Base-by-base conservation (phyloP, 2,113 vertebrate species). In the Hyperopisus bebe region DNA sequence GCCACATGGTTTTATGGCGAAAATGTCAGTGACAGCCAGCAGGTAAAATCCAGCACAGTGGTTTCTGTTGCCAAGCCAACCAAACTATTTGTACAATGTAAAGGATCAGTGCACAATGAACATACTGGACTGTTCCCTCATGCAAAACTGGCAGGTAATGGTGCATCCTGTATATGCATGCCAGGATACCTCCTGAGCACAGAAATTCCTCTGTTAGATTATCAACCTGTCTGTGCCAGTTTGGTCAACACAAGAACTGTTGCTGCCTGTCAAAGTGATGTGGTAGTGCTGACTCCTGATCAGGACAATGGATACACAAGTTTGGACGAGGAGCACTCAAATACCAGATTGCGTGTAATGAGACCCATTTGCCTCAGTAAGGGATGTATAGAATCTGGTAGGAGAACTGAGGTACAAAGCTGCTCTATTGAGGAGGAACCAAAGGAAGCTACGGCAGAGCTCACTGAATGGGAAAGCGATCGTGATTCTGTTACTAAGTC, bases 301-400 rank as follows among this genome's bases (percentile, higher is more conserved):
- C 97, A 96, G 50, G 97, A 99, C 89, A 93, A 97, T 88, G 98
- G 98, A 11, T 99, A 99, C 89, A 96, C 96, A 89, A 98, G 98
- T 91, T 93, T 98, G 92, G 98, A 98, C 91, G 97, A 98, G 92
- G 97, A 97, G 5, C 96, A 96, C 0, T n/a, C 13, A 3, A 85
- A 80, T 83, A n/a, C 70, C 62, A 91, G 90, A 31, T 92, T 91
- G 70, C 62, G 47, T 3, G 46, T 31, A 39, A 83, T 92, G 92
- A 91, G n/a, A 0, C n/a, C 82, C 0, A 11, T 11, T 19, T 88
- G 24, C 17, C 58, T 44, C 31, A 42, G 24, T 86, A 89, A 13
- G 88, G 90, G 11, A 42, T 50, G 46, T 88, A 24, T 9, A 35
- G 27, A 58, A 21, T 17, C 21, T 89, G 85, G 17, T 1, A 86